Conservation (phyloP, 2,797 vertebrate genomes). For the Liasis olivaceus region DNA sequence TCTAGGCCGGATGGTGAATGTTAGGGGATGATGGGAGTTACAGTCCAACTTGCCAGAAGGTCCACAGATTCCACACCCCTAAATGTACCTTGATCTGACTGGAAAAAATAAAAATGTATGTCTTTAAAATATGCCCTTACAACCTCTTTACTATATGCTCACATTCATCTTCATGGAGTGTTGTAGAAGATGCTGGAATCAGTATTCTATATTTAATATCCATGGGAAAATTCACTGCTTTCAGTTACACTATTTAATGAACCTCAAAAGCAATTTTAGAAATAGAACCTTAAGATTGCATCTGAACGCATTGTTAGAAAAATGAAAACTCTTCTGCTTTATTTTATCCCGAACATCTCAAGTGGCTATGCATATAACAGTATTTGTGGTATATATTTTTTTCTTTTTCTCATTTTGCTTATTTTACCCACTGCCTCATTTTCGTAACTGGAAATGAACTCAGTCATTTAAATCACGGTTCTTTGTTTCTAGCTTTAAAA, state of each 20-base stretch:
- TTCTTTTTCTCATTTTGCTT: not conserved
- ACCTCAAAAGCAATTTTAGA: not conserved
- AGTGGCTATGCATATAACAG: not conserved
- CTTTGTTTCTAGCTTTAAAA: slow-evolving; percentile 63
- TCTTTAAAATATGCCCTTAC: not conserved
- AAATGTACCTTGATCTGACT: not conserved
- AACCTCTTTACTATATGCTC: not conserved
- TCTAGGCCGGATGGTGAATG: not conserved
- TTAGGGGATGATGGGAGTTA: not conserved
- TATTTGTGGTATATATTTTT: not conserved
- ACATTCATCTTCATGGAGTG: not conserved
- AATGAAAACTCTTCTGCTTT: not conserved
- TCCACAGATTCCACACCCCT: not conserved
- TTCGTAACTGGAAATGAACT: slow-evolving; percentile 69
- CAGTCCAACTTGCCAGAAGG: not conserved
- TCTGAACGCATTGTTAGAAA: not conserved
- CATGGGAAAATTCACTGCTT: not conserved
- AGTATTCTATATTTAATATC: not conserved
- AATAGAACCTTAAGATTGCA: not conserved
- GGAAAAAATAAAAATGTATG: not conserved
- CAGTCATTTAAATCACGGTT: slow-evolving; percentile 59
- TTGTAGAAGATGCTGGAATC: not conserved
- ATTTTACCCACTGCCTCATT: not conserved
- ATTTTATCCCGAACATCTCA: not conserved
- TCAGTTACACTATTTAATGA: not conserved